Evolutionary conservation across 2,797 vertebrate genomes (phyloP).

Genomic region (Phrynocephalus forsythii): DNA sequence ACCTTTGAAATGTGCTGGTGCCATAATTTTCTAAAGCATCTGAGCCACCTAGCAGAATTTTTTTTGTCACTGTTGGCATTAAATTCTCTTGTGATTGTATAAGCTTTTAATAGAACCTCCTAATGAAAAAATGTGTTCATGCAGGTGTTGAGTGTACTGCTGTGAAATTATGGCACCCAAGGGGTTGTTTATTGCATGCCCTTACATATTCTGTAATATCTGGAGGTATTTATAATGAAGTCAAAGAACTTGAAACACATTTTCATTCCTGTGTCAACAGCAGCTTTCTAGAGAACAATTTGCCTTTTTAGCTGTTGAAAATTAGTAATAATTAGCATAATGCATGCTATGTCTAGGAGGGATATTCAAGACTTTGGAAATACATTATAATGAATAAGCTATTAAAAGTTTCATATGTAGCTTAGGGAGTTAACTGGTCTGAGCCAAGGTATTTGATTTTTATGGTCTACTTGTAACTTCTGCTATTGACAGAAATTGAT

Average conservation of each 20-base stretch:
- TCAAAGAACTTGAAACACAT: constrained; percentile 33
- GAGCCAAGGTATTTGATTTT: constrained; percentile 63
- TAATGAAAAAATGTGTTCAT: constrained; percentile 54
- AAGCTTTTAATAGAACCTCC: constrained; percentile 63
- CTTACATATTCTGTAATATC: constrained; percentile 42
- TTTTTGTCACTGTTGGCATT: constrained; percentile 56
- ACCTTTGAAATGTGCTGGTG: constrained; percentile 44
- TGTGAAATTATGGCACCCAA: constrained; percentile 53
- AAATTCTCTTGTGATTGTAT: constrained; percentile 61
- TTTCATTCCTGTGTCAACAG: constrained; percentile 51
- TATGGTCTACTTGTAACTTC: constrained; percentile 66
- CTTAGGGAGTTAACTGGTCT: constrained; percentile 68
- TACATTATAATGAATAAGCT: constrained; percentile 56
- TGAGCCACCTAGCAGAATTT: constrained; percentile 55
- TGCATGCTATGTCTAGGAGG: constrained; percentile 49
- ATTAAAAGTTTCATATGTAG: constrained; percentile 62
- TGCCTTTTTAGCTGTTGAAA: constrained; percentile 38
- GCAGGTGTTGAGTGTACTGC: constrained; percentile 62
- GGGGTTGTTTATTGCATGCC: constrained; percentile 55
- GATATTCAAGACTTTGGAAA: constrained; percentile 36
- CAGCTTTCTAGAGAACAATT: constrained; percentile 22
- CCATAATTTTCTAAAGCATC: constrained; percentile 61
- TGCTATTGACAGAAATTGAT: constrained; percentile 72
- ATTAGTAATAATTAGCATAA: constrained; percentile 48
- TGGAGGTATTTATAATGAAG: constrained; percentile 43